Conservation (phyloP, 64 coral and sea anemone species). For the Actinia tenebrosa region DNA sequence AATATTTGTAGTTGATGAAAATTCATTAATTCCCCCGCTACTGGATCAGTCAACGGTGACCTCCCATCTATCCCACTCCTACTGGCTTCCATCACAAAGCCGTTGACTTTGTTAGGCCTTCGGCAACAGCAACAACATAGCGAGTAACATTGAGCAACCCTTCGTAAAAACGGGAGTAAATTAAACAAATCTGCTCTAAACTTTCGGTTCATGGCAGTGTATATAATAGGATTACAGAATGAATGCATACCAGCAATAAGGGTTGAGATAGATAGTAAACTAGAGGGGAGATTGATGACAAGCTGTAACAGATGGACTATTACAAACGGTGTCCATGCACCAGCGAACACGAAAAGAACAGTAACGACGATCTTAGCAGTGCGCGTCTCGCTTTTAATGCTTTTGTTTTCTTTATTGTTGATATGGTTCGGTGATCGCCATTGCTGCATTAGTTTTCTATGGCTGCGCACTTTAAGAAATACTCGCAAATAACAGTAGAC, state of each 20-base stretch:
- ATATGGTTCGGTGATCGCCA: constrained; percentile 30
- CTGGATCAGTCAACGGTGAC: background rate
- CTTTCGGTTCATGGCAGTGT: constrained; percentile 78
- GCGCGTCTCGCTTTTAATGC: constrained; percentile 73
- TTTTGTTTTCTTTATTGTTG: background rate
- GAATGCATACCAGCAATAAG: constrained; percentile 79
- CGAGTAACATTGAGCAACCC: background rate
- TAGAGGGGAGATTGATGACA: constrained; percentile 42
- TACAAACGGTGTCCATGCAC: constrained; percentile 88
- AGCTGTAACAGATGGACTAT: constrained; percentile 71
- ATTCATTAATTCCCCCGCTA: background rate
- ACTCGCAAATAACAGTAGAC: constrained; percentile 84
- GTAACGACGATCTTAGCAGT: constrained; percentile 90
- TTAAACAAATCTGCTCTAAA: constrained; percentile 64
- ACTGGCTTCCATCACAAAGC: background rate
- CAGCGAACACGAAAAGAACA: constrained; percentile 78
- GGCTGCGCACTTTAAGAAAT: constrained; percentile 74
- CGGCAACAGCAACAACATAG: background rate
- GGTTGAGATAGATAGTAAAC: constrained; percentile 41
- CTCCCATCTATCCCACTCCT: background rate
- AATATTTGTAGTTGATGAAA: background rate
- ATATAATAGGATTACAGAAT: constrained; percentile 78
- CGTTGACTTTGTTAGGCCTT: background rate
- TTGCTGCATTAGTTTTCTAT: constrained; percentile 47
- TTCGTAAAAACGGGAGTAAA: constrained; percentile 12